Evolutionary conservation across 1,140 invertebrate genomes (phyloP), one percentile per base, ranked within the genome.

Genomic region (Ephestia elutella): DNA sequence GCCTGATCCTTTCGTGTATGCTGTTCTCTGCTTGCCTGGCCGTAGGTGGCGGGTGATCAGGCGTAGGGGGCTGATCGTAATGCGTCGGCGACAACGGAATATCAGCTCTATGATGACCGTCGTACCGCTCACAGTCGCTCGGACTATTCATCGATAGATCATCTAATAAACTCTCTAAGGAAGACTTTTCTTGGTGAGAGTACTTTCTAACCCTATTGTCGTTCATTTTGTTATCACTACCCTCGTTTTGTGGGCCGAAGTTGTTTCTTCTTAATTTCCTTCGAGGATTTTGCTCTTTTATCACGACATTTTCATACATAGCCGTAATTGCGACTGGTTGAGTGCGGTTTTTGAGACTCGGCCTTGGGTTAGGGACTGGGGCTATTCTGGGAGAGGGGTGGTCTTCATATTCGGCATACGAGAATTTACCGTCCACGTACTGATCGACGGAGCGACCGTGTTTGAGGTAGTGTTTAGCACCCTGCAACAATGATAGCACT

Each of bases 11-110:
- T 75, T 96, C 94, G 74, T 97, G 94, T 70, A 98, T 98, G 66
- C 94, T 94, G 74, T 93, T 93, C 83, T 96, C 94, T 0, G 97
- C 97, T 69, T 96, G 95, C 66, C 93, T 91, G 5, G 96, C 95
- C n/a, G 95, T 96, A 0, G 97, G 97, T 5, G 97, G 97, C 4
- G 96, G 96, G 89, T 97, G 96, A 74, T 98, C 96, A 0, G 97
- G 96, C 3, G 96, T 98, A 0, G 96, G 96, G 4, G 96, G 96
- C 87, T 98, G 96, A 53, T 93, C 92, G 73, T 97, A 97, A 75
- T 97, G 95, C 5, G 95, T 96, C 1, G 96, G 96, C 65, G 95
- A 96, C 59, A 92, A 70, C 49, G 93, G 89, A 87, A 92, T 90
- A 62, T 90, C 90, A 2, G 89, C 81, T 65, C 75, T 78, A 21